Base-by-base conservation (phyloP, 1,140 invertebrate genomes). In the Atta texana region DNA sequence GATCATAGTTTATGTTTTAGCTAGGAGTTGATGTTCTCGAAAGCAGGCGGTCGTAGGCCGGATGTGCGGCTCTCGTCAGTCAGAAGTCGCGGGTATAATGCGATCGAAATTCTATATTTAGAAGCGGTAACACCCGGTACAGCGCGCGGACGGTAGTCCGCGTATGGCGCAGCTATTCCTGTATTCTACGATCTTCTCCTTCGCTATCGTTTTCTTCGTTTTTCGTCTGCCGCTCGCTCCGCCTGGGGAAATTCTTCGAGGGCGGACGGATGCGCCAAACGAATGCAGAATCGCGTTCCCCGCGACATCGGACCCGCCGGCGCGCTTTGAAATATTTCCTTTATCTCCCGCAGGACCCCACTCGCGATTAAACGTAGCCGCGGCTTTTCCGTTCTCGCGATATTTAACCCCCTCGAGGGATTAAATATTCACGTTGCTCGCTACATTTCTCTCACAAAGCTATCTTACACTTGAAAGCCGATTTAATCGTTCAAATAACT, bases 71-170 rank as follows among this genome's bases (percentile, higher is more conserved):
- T 87, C 69, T 84, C 80, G 80, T 82, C 34, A 61, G 31, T 34
- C 31, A 34, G 31, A 34, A 82, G 80, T 31, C 68, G 69, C 80
- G 80, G 34, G 80, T 88, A 34, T 34, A 81, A 61, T 55, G 55
- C 78, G 86, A 92, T 91, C 87, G 87, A 89, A 90, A 91, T 90
- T 87, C 89, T 92, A 92, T 91, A 92, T 91, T 92, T 92, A 92
- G 88, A 86, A 28, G 77, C 68, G 86, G 69, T 72, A 91, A 91
- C 71, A 49, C 68, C 75, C 75, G 69, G 71, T 57, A 76, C 63
- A 59, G 16, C 21, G 16, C 21, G 80, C 78, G 61, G 74, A 85
- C 81, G 66, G 44, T 90, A 85, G 69, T 53, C 84, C 63, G 51
- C 81, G 85, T 88, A 91, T 53, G 87, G 87, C 24, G n/a, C 57